Evolutionary conservation across 2,888 invertebrate genomes (phyloP).

Genomic region (Ischnus inquisitorius): DNA sequence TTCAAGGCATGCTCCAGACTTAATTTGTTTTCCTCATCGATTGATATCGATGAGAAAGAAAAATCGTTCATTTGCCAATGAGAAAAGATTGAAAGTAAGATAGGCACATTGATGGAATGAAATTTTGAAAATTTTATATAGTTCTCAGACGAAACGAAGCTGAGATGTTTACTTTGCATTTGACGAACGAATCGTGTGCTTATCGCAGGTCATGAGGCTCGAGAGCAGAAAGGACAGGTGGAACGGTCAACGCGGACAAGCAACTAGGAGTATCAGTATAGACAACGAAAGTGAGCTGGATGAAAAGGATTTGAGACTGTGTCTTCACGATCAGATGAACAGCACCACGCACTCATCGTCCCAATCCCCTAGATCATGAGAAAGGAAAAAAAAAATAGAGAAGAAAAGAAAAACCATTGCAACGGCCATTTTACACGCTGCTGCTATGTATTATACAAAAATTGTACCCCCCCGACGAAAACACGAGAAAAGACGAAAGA

Average conservation of each 20-base stretch:
- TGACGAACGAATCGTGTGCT: slow-evolving; percentile 18
- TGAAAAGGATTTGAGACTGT: slow-evolving; percentile 85
- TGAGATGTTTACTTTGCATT: not conserved
- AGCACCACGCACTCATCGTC: slow-evolving; percentile 66
- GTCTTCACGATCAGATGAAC: slow-evolving; percentile 82
- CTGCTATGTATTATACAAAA: slow-evolving; percentile 53
- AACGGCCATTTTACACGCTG: slow-evolving; percentile 41
- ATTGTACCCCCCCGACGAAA: slow-evolving; percentile 40
- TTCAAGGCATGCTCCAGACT: not conserved
- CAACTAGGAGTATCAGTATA: slow-evolving; percentile 83
- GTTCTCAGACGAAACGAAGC: not conserved
- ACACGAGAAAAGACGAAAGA: slow-evolving; percentile 11
- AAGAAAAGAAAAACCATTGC: slow-evolving; percentile 8
- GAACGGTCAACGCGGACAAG: slow-evolving; percentile 81
- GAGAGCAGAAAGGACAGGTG: slow-evolving; percentile 88
- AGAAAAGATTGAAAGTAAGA: not conserved
- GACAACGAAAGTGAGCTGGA: slow-evolving; percentile 87
- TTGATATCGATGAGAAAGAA: not conserved
- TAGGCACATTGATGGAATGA: not conserved
- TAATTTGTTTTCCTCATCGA: not conserved
- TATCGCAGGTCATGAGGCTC: slow-evolving; percentile 90
- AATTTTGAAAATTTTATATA: not conserved
- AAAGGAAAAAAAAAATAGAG: too few species aligned
- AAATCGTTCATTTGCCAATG: not conserved
- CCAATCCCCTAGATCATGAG: slow-evolving; percentile 34